A percentile compares a stretch with the other conserved stretches of the same genome.
These are phyloP conservation scores for Nephotettix cincticeps DNA, from an alignment of 1,140 invertebrate species.

Conservation along the genomic window DNA sequence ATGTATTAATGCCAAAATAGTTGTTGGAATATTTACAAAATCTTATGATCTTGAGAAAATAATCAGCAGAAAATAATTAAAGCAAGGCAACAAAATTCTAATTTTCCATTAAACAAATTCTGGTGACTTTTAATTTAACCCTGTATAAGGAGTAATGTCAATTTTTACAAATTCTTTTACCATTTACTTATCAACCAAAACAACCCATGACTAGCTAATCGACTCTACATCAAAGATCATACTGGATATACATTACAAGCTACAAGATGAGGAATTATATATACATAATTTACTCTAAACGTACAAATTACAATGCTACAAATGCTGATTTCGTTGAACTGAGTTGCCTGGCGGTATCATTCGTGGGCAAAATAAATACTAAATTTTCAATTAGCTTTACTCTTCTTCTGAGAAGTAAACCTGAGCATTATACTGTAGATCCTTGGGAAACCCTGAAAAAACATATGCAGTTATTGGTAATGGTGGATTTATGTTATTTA, in stretches of 20 bases:
- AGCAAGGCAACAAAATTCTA: too few species aligned
- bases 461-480: neutral
- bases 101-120: too few species aligned
- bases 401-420: constrained; percentile 26
- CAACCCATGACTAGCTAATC: neutral
- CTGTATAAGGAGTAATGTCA: too few species aligned
- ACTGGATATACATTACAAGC: neutral
- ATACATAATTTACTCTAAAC: neutral
- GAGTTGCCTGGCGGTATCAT: neutral
- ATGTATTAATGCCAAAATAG: too few species aligned
- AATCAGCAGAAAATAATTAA: too few species aligned
- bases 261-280: neutral
- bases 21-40: too few species aligned
- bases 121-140: too few species aligned
- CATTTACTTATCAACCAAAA: neutral
- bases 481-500: too few species aligned
- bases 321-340: neutral
- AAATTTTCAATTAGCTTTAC: neutral
- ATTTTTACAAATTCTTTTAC: too few species aligned
- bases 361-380: neutral
- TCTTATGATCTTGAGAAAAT: too few species aligned
- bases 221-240: neutral
- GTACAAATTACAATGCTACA: neutral
- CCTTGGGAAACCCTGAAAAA: constrained; percentile 27
- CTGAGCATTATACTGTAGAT: constrained; percentile 25